These are phyloP conservation scores for Zaprionus gabonicus DNA, from an alignment of 1,140 invertebrate species.

Conservation along the genomic window DNA sequence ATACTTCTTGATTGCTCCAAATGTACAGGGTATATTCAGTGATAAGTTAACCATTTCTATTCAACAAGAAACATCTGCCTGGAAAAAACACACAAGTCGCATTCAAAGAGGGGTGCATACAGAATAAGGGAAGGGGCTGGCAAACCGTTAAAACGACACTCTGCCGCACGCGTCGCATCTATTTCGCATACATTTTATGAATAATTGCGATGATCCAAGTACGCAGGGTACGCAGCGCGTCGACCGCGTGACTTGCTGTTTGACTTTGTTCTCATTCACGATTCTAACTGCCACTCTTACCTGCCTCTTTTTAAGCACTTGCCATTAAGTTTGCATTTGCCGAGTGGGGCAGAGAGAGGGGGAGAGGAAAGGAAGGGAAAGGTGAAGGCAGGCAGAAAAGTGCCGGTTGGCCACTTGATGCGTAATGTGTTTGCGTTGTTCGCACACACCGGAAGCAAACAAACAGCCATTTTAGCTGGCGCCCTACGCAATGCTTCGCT, in stretches of 20 bases:
- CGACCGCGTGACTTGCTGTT: constrained; percentile 11
- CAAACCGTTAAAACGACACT: constrained; percentile 9
- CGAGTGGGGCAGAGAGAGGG: not conserved
- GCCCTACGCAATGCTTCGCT: constrained; percentile 36
- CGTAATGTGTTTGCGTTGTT: constrained; percentile 70
- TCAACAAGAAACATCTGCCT: too few relatives aligned
- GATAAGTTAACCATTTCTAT: too few relatives aligned
- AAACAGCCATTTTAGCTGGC: constrained; percentile 73
- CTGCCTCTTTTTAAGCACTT: constrained; percentile 38
- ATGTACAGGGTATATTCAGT: too few relatives aligned
- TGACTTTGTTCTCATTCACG: not conserved
- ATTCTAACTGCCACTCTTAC: constrained; percentile 12
- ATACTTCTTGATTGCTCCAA: too few relatives aligned
- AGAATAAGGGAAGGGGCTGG: not conserved
- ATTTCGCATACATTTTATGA: constrained; percentile 76
- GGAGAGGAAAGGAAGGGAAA: not conserved
- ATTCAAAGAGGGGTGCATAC: not conserved
- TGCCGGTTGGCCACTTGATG: constrained; percentile 57
- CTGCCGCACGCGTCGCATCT: constrained; percentile 50
- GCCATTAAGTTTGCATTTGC: constrained; percentile 57
- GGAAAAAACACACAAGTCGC: not conserved
- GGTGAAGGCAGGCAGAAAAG: not conserved
- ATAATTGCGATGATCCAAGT: constrained; percentile 76
- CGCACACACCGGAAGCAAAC: constrained; percentile 76
- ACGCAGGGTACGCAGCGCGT: constrained; percentile 48